A percentile compares a stretch with the other conserved stretches of the same genome.
Evolutionary conservation across 2,888 invertebrate genomes (phyloP).

Genomic region (Cantharis flavilabris): DNA sequence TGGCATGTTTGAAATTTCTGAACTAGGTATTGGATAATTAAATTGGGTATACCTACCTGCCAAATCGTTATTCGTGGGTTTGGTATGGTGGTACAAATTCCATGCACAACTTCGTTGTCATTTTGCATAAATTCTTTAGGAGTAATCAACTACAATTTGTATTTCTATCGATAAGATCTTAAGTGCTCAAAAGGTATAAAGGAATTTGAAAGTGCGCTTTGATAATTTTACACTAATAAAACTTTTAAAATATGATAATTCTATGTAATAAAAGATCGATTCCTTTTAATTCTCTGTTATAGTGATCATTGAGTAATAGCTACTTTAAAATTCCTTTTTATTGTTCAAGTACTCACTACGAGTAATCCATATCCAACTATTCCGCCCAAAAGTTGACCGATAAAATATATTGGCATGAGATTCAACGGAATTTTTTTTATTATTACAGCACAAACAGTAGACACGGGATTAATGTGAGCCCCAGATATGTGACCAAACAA

Average conservation of each 20-base stretch:
- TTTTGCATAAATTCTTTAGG: slow-evolving; percentile 30
- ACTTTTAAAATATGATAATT: neutral
- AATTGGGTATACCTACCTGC: slow-evolving; percentile 20
- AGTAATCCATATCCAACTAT: slow-evolving; percentile 70
- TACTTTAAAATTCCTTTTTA: neutral
- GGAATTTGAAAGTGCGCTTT: neutral
- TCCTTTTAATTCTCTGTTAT: neutral
- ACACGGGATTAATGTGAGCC: slow-evolving; percentile 78
- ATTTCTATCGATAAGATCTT: neutral
- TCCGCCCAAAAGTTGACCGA: slow-evolving; percentile 69
- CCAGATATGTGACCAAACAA: slow-evolving; percentile 78
- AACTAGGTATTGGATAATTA: neutral
- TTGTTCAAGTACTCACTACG: slow-evolving; percentile 48
- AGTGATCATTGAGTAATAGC: no score
- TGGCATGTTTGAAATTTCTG: neutral
- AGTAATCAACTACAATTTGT: slow-evolving; percentile 41
- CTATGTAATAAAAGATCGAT: no score
- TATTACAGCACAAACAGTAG: slow-evolving; percentile 68
- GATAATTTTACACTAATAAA: neutral
- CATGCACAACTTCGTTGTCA: slow-evolving; percentile 3
- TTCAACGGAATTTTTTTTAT: slow-evolving; percentile 60
- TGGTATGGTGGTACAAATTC: slow-evolving; percentile 42
- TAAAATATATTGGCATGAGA: slow-evolving; percentile 63
- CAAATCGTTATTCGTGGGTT: slow-evolving; percentile 25
- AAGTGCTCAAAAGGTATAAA: neutral